These are phyloP conservation scores for Drosophila picticornis DNA, from an alignment of 2,888 invertebrate species.

Conservation along the genomic window DNA sequence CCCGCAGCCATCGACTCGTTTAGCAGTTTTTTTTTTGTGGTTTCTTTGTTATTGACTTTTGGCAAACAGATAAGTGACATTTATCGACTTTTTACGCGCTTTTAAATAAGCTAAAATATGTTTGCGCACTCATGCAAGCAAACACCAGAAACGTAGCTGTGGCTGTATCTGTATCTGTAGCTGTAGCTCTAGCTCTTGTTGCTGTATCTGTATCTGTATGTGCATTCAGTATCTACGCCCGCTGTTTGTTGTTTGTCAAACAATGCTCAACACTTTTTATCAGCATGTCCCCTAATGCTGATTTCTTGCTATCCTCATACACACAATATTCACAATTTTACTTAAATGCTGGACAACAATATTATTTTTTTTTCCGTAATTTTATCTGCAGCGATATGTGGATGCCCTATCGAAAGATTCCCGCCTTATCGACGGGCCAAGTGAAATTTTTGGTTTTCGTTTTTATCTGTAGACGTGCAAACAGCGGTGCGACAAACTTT, in stretches of 20 bases:
- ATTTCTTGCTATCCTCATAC: slow-evolving; percentile 48
- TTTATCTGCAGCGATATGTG: slow-evolving; percentile 57
- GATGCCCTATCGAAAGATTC: slow-evolving; percentile 69
- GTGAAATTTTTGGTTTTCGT: slow-evolving; percentile 38
- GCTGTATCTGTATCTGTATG: slow-evolving; percentile 35
- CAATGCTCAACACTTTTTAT: slow-evolving; percentile 68
- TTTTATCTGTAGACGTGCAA: slow-evolving; percentile 64
- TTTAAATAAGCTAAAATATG: slow-evolving; percentile 79
- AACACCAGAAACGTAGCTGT: slow-evolving; percentile 33
- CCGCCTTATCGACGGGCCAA: slow-evolving; percentile 60
- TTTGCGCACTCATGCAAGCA: slow-evolving; percentile 71
- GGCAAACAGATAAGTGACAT: slow-evolving; percentile 80
- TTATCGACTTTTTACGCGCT: slow-evolving; percentile 81
- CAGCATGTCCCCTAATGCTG: slow-evolving; percentile 56
- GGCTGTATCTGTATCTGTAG: slow-evolving; percentile 42
- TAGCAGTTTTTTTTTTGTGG: slow-evolving; percentile 24
- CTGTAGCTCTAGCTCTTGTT: slow-evolving; percentile 49
- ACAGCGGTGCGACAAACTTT: slow-evolving; percentile 72
- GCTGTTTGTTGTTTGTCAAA: slow-evolving; percentile 67
- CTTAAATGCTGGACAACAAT: slow-evolving; percentile 40
- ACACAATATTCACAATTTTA: slow-evolving; percentile 36
- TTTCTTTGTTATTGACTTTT: slow-evolving; percentile 47
- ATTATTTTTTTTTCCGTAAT: slow-evolving; percentile 12
- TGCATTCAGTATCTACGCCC: slow-evolving; percentile 58
- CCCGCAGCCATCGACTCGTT: background rate